Evolutionary conservation across 2,113 vertebrate species (phyloP), one percentile per base, ranked within the genome.

Genomic region (Barnardius zonarius): DNA sequence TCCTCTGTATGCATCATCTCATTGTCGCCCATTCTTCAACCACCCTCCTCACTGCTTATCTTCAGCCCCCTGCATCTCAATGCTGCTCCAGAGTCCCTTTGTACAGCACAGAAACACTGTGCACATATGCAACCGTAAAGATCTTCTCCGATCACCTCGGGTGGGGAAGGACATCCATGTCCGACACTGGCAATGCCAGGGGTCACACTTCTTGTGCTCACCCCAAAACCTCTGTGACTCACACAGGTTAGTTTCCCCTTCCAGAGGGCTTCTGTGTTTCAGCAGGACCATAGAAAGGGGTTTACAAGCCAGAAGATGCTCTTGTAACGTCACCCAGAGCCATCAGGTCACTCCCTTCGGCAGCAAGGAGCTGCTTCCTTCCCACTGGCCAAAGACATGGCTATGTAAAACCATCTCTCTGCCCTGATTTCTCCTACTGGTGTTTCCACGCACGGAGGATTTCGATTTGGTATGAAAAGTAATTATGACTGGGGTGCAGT

Each of bases 401-500:
- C 43, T 63, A 54, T 31, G 74, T 75, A 57, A 92, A 72, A 67
- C n/a, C 23, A 67, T 13, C 78, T 66, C 54, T 74, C 64, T 44
- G 72, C 4, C 2, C 51, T 31, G 62, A 81, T n/a, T 91, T 83
- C 92, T 83, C 90, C 90, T 46, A 93, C 93, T 83, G 86, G 30
- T 86, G 91, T 66, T 44, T 85, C 85, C 33, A 95, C 96, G 95
- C 54, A 11, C 18, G 23, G 91, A 94, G 33, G 57, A 81, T 95
- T 92, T 80, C 28, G 88, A 82, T 95, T 92, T 70, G 57, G 69
- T 63, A 79, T 49, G 93, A 78, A 96, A 98, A 98, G 96, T 97
- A 96, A 94, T 97, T 94, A 96, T 97, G 97, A 95, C 92, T 4
- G 31, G 35, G 31, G 67, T 90, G 96, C 97, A 92, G 95, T 97